Evolutionary conservation across 2,888 invertebrate species (phyloP), one percentile per base, ranked within the genome.

Genomic region (Tupiocoris notatus): DNA sequence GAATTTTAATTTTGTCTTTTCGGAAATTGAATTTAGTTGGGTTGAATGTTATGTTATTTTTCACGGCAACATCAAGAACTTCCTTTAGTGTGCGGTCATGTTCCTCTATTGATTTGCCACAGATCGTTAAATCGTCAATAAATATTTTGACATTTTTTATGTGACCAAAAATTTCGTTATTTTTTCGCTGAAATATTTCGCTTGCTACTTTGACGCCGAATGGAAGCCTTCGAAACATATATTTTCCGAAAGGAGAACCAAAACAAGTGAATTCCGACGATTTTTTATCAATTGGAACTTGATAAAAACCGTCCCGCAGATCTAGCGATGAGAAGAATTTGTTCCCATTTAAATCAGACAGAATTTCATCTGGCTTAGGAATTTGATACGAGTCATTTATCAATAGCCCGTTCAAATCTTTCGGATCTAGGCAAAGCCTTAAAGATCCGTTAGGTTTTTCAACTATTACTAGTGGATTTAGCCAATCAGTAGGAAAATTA

Each of bases 11-110:
- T 17, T 25, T 18, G 12, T 21, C 16, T 25, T 64, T 6, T 9
- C 64, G 64, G n/a, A 64, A 64, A 6, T 64, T 22, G 24, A 64
- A 64, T n/a, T 64, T 64, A 22, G 2, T 9, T 2, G 23, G 23
- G 17, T 24, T 64, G 24, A 64, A 64, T 23, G 64, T 64, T 23
- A 64, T 64, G n/a, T n/a, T n/a, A 12, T 61, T 61, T 61, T 61
- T 7, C 22, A 21, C 3, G 1, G 61, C 61, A 9, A 2, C 16
- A 6, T 61, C 61, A 2, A 61, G 20, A 1, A 61, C 61, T 16
- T 61, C 16, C 1, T 18, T 61, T 7, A 61, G 16, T 21, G 22
- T 61, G 1, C 6, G 1, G 22, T 61, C 61, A 16, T 61, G 61
- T 18, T 61, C 61, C 12, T 2, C 16, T 61, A 12, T 2, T 58